phyloP scores from a whole-genome alignment of 1,140 invertebrate species.

The Oryctes rhinoceros region DNA sequence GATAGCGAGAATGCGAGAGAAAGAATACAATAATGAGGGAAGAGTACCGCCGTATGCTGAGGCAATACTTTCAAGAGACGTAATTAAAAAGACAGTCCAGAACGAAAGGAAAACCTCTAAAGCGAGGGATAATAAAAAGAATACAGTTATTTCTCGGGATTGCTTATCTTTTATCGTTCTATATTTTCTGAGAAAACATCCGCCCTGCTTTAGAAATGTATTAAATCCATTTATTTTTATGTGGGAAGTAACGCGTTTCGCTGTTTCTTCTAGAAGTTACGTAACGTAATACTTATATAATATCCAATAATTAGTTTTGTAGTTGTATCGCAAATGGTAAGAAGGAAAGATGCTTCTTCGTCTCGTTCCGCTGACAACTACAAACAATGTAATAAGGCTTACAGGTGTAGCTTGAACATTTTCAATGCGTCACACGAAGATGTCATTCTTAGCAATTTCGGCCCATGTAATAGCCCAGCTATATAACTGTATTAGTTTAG shows the following conservation, averaged over 20 bases:
- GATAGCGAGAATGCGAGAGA: not conserved
- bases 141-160: slow-evolving; percentile 4
- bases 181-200: slow-evolving; percentile 15
- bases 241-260: not conserved
- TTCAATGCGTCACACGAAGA: too few species aligned
- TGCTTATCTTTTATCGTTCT: slow-evolving; percentile 15
- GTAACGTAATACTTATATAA: too few species aligned
- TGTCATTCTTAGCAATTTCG: too few species aligned
- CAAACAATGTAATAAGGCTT: too few species aligned
- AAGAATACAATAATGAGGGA: not conserved
- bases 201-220: not conserved
- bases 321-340: too few species aligned
- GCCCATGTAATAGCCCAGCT: too few species aligned
- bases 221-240: slow-evolving; percentile 9
- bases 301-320: too few species aligned
- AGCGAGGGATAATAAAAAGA: not conserved
- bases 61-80: slow-evolving; percentile 14
- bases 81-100: slow-evolving; percentile 23
- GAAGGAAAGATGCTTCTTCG: too few species aligned
- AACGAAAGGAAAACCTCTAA: not conserved
- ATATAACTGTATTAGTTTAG: too few species aligned
- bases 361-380: too few species aligned
- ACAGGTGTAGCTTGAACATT: too few species aligned
- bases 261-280: not conserved
- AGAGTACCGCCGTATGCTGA: not conserved